Evolutionary conservation across 2,888 invertebrate species (phyloP).

Genomic region (Pogonocherus hispidulus): DNA sequence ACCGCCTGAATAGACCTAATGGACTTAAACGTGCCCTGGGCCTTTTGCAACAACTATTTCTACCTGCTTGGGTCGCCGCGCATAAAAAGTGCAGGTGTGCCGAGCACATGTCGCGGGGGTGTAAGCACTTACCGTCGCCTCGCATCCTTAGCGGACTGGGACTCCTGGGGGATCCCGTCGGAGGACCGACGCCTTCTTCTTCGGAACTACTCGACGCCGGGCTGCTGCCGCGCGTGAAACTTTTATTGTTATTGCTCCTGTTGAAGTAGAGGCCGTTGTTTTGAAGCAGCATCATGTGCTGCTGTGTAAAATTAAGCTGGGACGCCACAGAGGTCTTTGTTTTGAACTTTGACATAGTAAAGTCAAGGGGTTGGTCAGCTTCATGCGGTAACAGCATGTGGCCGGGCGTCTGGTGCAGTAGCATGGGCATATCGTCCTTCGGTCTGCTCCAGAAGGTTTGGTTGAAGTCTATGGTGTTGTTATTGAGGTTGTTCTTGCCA

Average conservation of each 20-base stretch:
- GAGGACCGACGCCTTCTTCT: constrained; percentile 69
- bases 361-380: constrained; percentile 79
- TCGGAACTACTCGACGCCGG: constrained; percentile 67
- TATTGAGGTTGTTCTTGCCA: constrained; percentile 68
- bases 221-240: constrained; percentile 64
- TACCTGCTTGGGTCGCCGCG: constrained; percentile 60
- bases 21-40: constrained; percentile 49
- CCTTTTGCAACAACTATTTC: constrained; percentile 54
- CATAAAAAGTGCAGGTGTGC: constrained; percentile 62
- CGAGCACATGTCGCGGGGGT: constrained; percentile 58
- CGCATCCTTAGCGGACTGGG: constrained; percentile 64
- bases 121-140: constrained; percentile 65
- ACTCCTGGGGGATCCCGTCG: constrained; percentile 64
- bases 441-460: constrained; percentile 61
- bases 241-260: constrained; percentile 62
- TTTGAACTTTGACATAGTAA: constrained; percentile 77
- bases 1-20: constrained; percentile 50
- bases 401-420: constrained; percentile 71
- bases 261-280: constrained; percentile 66
- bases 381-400: constrained; percentile 69
- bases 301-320: constrained; percentile 64
- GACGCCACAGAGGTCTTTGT: constrained; percentile 65
- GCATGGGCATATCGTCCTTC: constrained; percentile 73
- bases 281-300: constrained; percentile 67
- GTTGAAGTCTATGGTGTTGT: constrained; percentile 71